These are phyloP conservation scores for Adelosebastes latens DNA, from an alignment of 2,797 vertebrate species.

Conservation along the genomic window DNA sequence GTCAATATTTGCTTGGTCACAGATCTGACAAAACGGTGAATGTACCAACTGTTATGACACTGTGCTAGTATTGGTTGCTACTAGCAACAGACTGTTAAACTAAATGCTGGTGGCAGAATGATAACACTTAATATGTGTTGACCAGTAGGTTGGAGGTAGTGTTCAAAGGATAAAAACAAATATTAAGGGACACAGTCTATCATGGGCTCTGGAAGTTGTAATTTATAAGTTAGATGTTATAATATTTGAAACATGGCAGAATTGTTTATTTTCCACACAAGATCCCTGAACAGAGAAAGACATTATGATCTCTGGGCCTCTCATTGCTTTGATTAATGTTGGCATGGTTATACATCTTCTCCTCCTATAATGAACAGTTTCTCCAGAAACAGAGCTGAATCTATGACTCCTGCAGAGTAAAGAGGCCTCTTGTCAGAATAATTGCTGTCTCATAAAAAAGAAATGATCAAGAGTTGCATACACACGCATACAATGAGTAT, in stretches of 20 bases:
- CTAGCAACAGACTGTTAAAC: slow-evolving; percentile 5
- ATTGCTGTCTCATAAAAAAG: slow-evolving; percentile 21
- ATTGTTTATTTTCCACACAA: neutral
- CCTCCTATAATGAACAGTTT: slow-evolving; percentile 17
- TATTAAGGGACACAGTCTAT: neutral
- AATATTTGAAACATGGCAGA: neutral
- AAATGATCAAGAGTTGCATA: neutral
- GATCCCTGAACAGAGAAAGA: neutral
- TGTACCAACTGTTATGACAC: neutral
- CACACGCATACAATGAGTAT: neutral
- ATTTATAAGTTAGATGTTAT: neutral
- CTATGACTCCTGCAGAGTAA: slow-evolving; percentile 25
- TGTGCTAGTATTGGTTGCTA: slow-evolving; percentile 9
- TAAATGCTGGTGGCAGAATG: neutral
- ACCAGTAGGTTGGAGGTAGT: neutral
- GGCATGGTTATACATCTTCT: slow-evolving; percentile 16
- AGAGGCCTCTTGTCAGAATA: slow-evolving; percentile 45
- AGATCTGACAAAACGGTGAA: neutral
- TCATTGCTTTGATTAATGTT: slow-evolving; percentile 24
- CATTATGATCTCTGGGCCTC: slow-evolving; percentile 9
- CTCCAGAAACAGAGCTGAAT: slow-evolving; percentile 18
- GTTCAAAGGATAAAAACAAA: neutral
- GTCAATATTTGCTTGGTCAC: neutral
- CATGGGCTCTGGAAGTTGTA: neutral
- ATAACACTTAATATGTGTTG: neutral